phyloP scores from a whole-genome alignment of 1,140 invertebrate species.

The Oncopeltus fasciatus region DNA sequence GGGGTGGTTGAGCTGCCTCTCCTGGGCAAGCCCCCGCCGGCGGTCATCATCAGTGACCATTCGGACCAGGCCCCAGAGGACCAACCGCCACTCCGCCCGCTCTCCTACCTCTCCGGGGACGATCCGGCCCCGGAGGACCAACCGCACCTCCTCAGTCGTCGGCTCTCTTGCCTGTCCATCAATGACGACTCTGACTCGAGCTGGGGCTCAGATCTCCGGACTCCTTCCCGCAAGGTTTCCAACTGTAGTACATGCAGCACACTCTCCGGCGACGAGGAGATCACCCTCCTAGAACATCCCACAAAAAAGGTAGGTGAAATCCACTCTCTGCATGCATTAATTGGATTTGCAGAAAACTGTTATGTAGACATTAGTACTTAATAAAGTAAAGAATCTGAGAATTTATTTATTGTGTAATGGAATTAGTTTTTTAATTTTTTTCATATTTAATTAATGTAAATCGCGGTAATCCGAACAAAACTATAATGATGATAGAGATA shows the following conservation, averaged over 20 bases:
- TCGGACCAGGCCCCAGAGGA: background rate
- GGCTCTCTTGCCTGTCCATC: background rate
- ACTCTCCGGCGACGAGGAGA: background rate
- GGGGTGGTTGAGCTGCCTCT: background rate
- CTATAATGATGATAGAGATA: no score
- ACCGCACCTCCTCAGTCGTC: background rate
- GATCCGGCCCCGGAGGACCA: background rate
- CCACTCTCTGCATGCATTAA: no score
- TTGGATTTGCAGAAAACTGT: no score
- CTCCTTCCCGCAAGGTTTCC: background rate
- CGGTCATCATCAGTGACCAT: background rate
- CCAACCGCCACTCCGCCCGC: background rate
- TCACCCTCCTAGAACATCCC: background rate
- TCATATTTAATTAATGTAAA: no score
- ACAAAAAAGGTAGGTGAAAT: background rate
- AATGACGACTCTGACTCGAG: background rate
- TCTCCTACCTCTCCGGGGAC: background rate
- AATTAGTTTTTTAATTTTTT: no score
- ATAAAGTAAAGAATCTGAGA: no score
- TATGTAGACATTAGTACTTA: no score
- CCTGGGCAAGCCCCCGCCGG: background rate
- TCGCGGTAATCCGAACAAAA: no score
- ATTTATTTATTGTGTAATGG: no score
- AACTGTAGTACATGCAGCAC: constrained; percentile 2
- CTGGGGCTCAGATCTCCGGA: background rate